Evolutionary conservation across 2,888 invertebrate genomes (phyloP), one percentile per base, ranked within the genome.

Genomic region (Tyria jacobaeae): DNA sequence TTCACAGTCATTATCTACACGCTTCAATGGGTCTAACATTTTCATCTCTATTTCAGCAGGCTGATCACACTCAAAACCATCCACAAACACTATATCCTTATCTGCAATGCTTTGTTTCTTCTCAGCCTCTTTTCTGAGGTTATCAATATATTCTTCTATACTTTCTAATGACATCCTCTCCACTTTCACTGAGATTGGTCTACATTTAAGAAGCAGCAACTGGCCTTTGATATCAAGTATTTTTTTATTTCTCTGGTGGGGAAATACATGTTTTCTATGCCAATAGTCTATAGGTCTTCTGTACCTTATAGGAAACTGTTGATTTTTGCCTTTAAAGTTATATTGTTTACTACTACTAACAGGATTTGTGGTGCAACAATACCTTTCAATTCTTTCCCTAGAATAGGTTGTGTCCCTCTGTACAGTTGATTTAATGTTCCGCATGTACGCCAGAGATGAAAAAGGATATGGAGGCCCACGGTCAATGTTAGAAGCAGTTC

Each of bases 191-290:
- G 89, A 84, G 41, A 94, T 79, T 1, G 94, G 93, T 79, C 88
- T 92, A 79, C 95, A 95, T 60, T 94, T 90, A 37, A 95, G 80
- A 59, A 92, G 87, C 58, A 95, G 81, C 64, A 95, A 78, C 78
- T 95, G 95, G 48, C 85, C 89, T 58, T 89, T 89, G 54, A 94
- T 60, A 79, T 90, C 91, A 15, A 94, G 85, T 71, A 93, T 78
- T 76, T 83, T 82, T 75, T 93, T 94, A 24, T 90, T 87, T 64
- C 93, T 84, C 71, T 94, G 94, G 62, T 88, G 68, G 2, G 93
- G 91, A 71, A 94, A 94, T 34, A 84, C 75, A 71, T 94, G 86
- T 59, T 81, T 89, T 51, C 94, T 83, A 37, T 88, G 82, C 94
- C 94, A 94, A 72, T 94, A 92, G 71, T 91, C 91, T 62, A 94